phyloP scores from a whole-genome alignment of 2,888 invertebrate species.

The Pammene aurita region DNA sequence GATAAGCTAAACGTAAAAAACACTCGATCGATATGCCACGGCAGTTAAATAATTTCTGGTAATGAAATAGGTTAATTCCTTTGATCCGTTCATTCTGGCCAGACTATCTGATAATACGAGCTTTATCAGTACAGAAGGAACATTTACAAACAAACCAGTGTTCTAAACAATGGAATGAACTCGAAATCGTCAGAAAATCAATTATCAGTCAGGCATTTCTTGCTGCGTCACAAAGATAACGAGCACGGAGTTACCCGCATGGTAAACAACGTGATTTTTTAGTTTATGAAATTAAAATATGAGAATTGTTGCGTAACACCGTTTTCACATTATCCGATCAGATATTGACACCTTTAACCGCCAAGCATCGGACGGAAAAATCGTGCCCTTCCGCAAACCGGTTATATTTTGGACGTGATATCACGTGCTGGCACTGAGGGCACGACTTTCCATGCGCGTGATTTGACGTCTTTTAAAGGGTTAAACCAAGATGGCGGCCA shows the following conservation, averaged over 20 bases:
- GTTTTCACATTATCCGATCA: too few species aligned
- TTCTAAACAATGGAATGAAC: background rate
- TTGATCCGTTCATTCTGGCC: slow-evolving; percentile 6
- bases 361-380: too few species aligned
- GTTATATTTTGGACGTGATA: too few species aligned
- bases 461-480: too few species aligned
- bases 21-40: slow-evolving; percentile 4
- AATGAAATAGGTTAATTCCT: slow-evolving; percentile 19
- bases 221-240: slow-evolving; percentile 16
- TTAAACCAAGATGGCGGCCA: too few species aligned
- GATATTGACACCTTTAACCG: too few species aligned
- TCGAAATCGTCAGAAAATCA: slow-evolving; percentile 3
- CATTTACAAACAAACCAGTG: background rate
- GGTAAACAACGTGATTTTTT: slow-evolving; percentile 5
- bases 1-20: slow-evolving; percentile 8
- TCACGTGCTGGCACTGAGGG: too few species aligned
- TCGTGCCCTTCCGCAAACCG: too few species aligned
- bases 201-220: slow-evolving; percentile 10
- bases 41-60: slow-evolving; percentile 8
- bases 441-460: too few species aligned
- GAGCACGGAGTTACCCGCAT: background rate
- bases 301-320: too few species aligned
- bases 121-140: background rate
- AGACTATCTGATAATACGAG: slow-evolving; percentile 7
- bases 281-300: too few species aligned